Conservation (phyloP, 1,140 invertebrate species). For the Octopus sinensis region DNA sequence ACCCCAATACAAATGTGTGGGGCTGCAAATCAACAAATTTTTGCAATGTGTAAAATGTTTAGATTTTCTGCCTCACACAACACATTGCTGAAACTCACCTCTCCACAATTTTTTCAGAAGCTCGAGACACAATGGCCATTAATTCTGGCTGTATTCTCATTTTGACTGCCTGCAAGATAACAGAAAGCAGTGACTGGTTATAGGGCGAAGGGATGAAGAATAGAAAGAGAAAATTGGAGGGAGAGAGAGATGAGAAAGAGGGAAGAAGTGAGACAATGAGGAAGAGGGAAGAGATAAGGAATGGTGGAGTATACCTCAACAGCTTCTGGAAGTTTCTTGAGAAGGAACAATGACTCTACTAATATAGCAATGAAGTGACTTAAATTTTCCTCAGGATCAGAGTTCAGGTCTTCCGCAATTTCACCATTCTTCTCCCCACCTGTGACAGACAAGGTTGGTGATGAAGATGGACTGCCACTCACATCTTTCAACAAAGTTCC, state of each 20-base stretch:
- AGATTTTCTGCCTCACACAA: too few relatives aligned
- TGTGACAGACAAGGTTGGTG: neutral
- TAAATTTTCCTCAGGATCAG: conserved; percentile 69
- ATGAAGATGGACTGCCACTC: neutral
- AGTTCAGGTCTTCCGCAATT: conserved; percentile 64
- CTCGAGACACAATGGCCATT: conserved; percentile 71
- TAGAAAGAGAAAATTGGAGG: too few relatives aligned
- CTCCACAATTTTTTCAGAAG: conserved; percentile 69
- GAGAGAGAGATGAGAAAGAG: too few relatives aligned
- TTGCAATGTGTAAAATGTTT: too few relatives aligned
- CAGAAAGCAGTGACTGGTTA: conserved; percentile 17
- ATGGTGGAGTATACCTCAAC: conserved; percentile 65
- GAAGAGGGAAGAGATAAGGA: too few relatives aligned
- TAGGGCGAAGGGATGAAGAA: neutral
- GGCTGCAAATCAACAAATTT: too few relatives aligned
- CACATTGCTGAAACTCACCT: conserved; percentile 29
- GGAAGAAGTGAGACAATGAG: too few relatives aligned
- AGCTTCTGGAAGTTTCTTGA: conserved; percentile 80
- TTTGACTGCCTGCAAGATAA: conserved; percentile 67
- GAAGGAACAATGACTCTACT: conserved; percentile 79
- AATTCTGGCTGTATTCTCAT: conserved; percentile 78
- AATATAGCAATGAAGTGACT: conserved; percentile 74
- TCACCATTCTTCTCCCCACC: conserved; percentile 18
- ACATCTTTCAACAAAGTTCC: conserved; percentile 4
- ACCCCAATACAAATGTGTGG: too few relatives aligned